These are phyloP conservation scores for Parnassius glacialis DNA, from an alignment of 2,888 invertebrate species.

Conservation along the genomic window DNA sequence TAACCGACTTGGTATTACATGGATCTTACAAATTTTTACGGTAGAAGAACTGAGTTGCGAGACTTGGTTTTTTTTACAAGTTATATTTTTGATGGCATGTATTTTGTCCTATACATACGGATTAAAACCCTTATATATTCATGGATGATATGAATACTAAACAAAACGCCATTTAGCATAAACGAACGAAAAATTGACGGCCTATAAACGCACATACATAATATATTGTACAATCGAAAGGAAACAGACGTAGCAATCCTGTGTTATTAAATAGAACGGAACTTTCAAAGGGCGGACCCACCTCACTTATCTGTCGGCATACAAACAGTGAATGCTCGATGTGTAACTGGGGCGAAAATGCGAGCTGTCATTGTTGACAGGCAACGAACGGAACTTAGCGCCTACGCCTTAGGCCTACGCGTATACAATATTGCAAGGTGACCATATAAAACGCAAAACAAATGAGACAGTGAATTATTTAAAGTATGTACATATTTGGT, in stretches of 20 bases:
- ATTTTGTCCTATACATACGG: no score
- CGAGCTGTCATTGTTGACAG: slow-evolving; percentile 20
- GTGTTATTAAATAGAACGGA: slow-evolving; percentile 14
- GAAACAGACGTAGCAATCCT: slow-evolving; percentile 1
- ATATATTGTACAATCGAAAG: neutral
- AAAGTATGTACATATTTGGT: neutral
- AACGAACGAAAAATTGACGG: slow-evolving; percentile 2
- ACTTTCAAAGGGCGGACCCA: slow-evolving; percentile 19
- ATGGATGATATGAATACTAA: neutral
- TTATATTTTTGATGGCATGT: no score
- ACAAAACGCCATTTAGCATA: neutral
- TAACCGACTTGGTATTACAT: no score
- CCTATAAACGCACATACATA: neutral
- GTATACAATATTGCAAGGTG: slow-evolving; percentile 4
- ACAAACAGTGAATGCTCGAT: slow-evolving; percentile 11
- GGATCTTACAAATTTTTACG: no score
- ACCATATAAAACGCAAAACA: neutral
- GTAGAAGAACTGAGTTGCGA: no score
- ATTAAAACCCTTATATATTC: neutral
- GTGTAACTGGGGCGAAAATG: slow-evolving; percentile 19
- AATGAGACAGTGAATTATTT: neutral
- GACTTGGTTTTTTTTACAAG: no score
- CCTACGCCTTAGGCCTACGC: slow-evolving; percentile 11
- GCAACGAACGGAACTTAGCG: slow-evolving; percentile 14
- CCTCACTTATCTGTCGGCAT: slow-evolving; percentile 12